Percentiles rank a stretch among this genome's conserved stretches.
Conservation (phyloP, 2,113 vertebrate species). For the Ceyx margarethae region DNA sequence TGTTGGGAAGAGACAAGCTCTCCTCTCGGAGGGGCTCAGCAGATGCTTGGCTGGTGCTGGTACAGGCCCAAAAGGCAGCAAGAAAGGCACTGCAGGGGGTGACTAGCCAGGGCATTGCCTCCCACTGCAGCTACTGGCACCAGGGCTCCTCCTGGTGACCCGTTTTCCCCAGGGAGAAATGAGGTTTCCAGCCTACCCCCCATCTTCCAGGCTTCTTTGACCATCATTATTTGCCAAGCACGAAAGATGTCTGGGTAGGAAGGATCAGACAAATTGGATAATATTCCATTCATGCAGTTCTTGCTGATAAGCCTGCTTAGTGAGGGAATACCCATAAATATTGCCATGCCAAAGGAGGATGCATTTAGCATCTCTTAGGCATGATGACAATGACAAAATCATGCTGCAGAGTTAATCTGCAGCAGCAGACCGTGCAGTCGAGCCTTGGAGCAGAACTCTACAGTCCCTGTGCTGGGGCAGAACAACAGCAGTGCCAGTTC, state of each 20-base stretch:
- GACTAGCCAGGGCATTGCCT: not conserved
- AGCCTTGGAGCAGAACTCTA: not conserved
- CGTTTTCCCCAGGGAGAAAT: not conserved
- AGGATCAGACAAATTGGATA: not conserved
- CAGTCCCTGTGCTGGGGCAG: not conserved
- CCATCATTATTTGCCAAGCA: not conserved
- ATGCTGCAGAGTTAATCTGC: not conserved
- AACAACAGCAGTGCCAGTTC: not conserved
- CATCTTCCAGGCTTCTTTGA: not conserved
- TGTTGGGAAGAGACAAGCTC: not conserved
- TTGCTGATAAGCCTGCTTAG: constrained; percentile 8
- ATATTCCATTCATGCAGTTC: not conserved
- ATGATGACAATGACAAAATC: not conserved
- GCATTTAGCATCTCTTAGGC: constrained; percentile 3
- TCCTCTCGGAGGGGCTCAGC: not conserved
- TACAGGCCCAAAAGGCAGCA: not conserved
- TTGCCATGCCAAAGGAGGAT: not conserved
- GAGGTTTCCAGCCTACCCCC: not conserved
- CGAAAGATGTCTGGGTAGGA: not conserved
- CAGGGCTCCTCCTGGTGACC: not conserved
- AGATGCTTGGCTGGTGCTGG: not conserved
- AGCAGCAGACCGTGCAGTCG: not conserved
- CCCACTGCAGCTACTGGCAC: not conserved
- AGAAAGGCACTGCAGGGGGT: not conserved
- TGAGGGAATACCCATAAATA: not conserved